Conservation (phyloP, 2,797 vertebrate genomes). For the Myotis findleyi region DNA sequence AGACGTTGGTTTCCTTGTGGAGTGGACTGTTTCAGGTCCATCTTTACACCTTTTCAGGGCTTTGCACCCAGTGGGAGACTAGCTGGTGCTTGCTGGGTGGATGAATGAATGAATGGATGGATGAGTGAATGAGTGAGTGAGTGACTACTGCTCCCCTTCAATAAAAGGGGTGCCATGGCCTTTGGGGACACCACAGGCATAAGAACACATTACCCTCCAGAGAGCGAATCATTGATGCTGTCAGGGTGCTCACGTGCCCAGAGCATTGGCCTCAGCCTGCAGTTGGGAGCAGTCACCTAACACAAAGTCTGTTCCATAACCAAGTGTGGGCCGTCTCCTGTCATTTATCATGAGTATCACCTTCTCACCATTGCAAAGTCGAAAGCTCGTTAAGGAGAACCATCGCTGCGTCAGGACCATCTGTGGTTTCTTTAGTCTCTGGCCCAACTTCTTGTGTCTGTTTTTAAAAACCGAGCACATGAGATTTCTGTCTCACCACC, state of each 20-base stretch:
- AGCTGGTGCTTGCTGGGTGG: background rate
- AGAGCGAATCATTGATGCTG: background rate
- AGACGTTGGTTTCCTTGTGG: background rate
- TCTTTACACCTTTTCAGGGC: background rate
- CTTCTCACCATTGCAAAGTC: background rate
- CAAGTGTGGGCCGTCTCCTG: background rate
- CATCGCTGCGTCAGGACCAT: background rate
- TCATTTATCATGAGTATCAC: background rate
- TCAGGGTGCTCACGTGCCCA: background rate
- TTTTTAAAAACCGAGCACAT: background rate
- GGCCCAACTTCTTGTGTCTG: background rate
- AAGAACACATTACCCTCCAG: background rate
- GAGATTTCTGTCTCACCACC: background rate
- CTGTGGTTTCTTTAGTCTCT: background rate
- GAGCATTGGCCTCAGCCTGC: background rate
- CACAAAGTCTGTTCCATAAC: background rate
- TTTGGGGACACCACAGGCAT: background rate
- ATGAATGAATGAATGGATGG: background rate
- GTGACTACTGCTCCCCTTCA: background rate
- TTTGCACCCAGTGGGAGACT: background rate
- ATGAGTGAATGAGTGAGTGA: background rate
- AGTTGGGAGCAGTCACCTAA: background rate
- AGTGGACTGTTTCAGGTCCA: accelerated
- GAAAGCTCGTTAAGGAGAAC: background rate
- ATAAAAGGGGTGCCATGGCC: background rate